Evolutionary conservation across 2,888 invertebrate species (phyloP).

Genomic region (Netelia melanura): DNA sequence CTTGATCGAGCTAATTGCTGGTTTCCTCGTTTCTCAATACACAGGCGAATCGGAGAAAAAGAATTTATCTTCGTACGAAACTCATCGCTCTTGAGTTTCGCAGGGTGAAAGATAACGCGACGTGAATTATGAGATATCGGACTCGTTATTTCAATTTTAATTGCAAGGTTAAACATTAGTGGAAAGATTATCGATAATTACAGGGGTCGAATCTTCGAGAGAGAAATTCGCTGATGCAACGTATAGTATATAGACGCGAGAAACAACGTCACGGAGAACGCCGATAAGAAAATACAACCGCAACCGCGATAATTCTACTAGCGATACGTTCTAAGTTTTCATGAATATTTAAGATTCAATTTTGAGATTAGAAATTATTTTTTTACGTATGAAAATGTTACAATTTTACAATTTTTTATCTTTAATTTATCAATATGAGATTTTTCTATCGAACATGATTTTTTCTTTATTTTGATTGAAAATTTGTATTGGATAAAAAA

Average conservation of each 20-base stretch:
- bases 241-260: not conserved
- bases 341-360: not conserved
- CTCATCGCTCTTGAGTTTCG: constrained; percentile 33
- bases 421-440: not conserved
- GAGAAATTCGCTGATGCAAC: not conserved
- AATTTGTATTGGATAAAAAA: not conserved
- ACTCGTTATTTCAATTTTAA: constrained; percentile 26
- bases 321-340: constrained; percentile 31
- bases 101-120: constrained; percentile 35
- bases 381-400: no score
- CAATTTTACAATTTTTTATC: no score
- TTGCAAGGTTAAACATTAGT: constrained; percentile 12
- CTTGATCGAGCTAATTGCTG: constrained; percentile 48
- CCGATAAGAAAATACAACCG: constrained; percentile 29
- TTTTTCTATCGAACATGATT: no score
- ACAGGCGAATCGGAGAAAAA: constrained; percentile 24
- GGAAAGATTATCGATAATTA: constrained; percentile 34
- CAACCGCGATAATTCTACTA: constrained; percentile 37
- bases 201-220: constrained; percentile 41
- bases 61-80: constrained; percentile 32
- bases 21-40: constrained; percentile 42
- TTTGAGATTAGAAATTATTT: not conserved
- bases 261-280: constrained; percentile 13
- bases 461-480: no score
- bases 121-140: not conserved